Percentiles rank a stretch among this genome's conserved stretches.
These are phyloP conservation scores for Zoroaster sp. DNA, from an alignment of 53 echinoderm and acorn worm species.

Conservation along the genomic window DNA sequence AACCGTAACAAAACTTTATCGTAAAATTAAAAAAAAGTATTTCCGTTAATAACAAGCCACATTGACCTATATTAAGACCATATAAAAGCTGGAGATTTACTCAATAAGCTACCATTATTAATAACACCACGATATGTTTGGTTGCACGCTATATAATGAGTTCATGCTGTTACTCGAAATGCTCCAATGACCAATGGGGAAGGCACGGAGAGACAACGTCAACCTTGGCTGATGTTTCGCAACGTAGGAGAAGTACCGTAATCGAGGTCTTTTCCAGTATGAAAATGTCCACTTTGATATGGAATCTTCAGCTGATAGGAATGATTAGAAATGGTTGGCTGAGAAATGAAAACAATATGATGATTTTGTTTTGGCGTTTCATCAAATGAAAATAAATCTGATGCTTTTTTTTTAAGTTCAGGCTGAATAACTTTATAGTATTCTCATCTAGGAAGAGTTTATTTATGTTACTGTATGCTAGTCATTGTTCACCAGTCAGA, in stretches of 20 bases:
- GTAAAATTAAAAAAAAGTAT: too few relatives aligned
- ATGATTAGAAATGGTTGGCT: slow-evolving; percentile 11
- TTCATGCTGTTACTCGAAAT: not conserved
- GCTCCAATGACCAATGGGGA: not conserved
- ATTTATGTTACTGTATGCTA: too few relatives aligned
- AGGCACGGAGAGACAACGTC: not conserved
- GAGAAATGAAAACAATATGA: not conserved
- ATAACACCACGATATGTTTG: not conserved
- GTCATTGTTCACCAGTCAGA: too few relatives aligned
- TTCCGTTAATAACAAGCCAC: too few relatives aligned
- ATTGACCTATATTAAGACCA: too few relatives aligned
- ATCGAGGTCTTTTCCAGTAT: not conserved
- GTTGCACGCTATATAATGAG: slow-evolving; percentile 8
- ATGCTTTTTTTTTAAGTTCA: not conserved
- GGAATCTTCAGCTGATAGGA: not conserved
- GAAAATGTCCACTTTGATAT: slow-evolving; percentile 2
- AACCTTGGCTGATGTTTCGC: slow-evolving; percentile 6
- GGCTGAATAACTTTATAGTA: not conserved
- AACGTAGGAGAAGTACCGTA: not conserved
- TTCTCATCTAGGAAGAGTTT: too few relatives aligned
- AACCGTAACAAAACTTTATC: too few relatives aligned
- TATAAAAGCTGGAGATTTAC: too few relatives aligned
- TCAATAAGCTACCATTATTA: not conserved
- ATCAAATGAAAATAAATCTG: not conserved
- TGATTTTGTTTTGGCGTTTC: not conserved